Conservation (phyloP, 2,113 vertebrate species). For the Rhagologus leucostigma region DNA sequence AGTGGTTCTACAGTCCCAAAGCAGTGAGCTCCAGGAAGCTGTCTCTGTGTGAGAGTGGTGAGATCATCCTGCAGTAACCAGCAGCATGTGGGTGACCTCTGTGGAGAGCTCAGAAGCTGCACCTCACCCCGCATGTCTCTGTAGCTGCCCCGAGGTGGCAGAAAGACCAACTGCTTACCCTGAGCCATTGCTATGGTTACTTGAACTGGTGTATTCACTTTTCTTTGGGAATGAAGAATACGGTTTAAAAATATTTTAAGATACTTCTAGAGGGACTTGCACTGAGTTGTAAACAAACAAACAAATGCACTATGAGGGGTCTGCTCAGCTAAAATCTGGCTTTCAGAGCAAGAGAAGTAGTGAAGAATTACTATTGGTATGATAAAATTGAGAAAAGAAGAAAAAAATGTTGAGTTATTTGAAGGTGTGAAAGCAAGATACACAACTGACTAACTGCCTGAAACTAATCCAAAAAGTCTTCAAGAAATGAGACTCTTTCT, state of each 20-base stretch:
- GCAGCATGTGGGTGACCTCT: background rate
- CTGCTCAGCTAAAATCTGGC: background rate
- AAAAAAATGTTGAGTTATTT: background rate
- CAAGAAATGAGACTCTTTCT: background rate
- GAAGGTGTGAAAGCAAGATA: background rate
- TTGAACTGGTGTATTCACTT: background rate
- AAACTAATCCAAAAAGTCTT: background rate
- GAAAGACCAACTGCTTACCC: background rate
- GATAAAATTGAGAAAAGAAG: background rate
- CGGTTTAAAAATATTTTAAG: background rate
- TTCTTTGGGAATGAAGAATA: background rate
- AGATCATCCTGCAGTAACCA: background rate
- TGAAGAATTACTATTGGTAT: background rate
- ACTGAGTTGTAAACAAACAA: background rate
- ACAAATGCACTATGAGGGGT: background rate
- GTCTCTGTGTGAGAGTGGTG: background rate
- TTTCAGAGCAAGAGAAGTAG: background rate
- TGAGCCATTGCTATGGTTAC: background rate
- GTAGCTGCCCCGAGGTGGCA: background rate
- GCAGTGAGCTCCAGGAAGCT: background rate
- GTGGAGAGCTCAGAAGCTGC: background rate
- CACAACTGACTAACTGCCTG: background rate
- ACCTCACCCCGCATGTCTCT: fast-evolving
- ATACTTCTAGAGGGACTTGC: background rate
- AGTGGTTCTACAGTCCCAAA: background rate